phyloP scores from a whole-genome alignment of 2,888 invertebrate species.

The Prosopocoilus inquinatus region DNA sequence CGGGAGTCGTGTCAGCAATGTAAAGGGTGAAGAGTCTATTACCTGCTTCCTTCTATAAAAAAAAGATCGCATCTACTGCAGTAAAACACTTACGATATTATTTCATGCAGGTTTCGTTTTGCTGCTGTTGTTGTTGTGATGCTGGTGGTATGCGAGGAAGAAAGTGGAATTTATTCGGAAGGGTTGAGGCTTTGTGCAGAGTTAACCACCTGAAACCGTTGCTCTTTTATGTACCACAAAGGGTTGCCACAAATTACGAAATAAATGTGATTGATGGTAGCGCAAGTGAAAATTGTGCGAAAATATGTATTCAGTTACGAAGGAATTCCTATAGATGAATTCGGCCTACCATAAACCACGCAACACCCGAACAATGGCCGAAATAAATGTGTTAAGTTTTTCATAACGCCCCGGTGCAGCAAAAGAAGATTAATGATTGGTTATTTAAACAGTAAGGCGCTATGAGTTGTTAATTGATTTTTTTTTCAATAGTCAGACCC shows the following conservation, averaged over 20 bases:
- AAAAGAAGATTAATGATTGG: constrained; percentile 1
- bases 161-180: neutral
- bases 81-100: no score
- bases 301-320: no score
- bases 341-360: neutral
- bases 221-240: constrained; percentile 4
- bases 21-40: no score
- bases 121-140: no score
- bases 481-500: no score
- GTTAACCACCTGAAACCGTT: constrained; percentile 26
- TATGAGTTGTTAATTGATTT: neutral
- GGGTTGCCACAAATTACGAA: constrained; percentile 8
- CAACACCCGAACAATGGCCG: constrained; percentile 1
- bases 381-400: neutral
- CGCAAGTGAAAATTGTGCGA: neutral
- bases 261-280: constrained; percentile 6
- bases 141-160: no score
- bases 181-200: constrained; percentile 21
- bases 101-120: no score
- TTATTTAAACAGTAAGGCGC: neutral
- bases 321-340: no score
- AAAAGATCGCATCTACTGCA: no score
- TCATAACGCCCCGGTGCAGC: neutral
- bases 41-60: no score
- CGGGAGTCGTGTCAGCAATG: no score